Conservation (phyloP, 1,140 invertebrate genomes). For the Steinernema feltiae region DNA sequence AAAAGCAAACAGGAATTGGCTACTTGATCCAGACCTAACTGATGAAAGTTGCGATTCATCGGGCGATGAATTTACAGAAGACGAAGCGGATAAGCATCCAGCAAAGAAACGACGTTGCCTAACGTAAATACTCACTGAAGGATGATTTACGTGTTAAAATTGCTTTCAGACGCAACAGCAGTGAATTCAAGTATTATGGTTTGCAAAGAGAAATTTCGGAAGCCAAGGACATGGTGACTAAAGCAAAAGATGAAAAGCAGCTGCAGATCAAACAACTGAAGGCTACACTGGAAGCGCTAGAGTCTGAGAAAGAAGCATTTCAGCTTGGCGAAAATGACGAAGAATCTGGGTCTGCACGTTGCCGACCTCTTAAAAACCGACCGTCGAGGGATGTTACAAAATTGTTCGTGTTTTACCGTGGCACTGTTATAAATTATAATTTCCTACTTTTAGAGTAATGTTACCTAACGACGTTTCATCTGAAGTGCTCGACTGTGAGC, state of each 20-base stretch:
- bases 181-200: neutral
- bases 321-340: neutral
- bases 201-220: neutral
- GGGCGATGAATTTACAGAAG: neutral
- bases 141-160: neutral
- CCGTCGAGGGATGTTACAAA: neutral
- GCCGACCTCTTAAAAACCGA: neutral
- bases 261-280: neutral
- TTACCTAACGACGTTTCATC: neutral
- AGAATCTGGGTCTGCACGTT: neutral
- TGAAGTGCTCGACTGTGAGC: neutral
- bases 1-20: neutral
- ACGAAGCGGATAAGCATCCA: neutral
- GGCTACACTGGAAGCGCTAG: neutral
- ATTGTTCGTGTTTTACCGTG: neutral
- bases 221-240: neutral
- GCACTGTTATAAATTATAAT: neutral
- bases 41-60: neutral
- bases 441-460: neutral
- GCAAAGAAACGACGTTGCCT: neutral
- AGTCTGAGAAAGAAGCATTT: neutral
- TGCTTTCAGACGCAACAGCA: neutral
- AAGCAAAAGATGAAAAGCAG: conserved; percentile 1
- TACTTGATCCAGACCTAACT: neutral
- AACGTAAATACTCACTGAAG: neutral